Evolutionary conservation across 2,113 vertebrate species (phyloP), one percentile per base, ranked within the genome.

Genomic region (Halichoeres trimaculatus): DNA sequence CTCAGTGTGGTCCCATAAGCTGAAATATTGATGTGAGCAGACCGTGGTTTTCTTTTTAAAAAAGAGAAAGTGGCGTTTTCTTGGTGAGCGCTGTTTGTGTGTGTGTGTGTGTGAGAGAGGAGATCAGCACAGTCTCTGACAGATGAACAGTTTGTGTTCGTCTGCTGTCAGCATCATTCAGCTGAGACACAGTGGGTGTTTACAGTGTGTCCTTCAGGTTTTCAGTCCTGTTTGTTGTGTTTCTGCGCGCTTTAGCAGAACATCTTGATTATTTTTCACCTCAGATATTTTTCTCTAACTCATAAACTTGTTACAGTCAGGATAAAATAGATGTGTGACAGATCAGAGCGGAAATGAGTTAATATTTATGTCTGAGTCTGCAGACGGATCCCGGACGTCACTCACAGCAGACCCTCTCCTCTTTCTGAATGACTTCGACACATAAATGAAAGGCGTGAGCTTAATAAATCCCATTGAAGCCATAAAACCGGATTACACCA

Each of bases 1-100:
- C 80, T 59, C 67, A 85, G 57, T 70, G 35, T 59, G 73, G 62
- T 69, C 57, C 68, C 22, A 8, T 54, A 60, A 48, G 2, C 55
- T 80, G 70, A 87, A 82, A 76, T 80, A 84, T 80, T 87, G 74
- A 91, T 87, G 72, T 17, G 43, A 63, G 50, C 26, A 66, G 64
- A 45, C 38, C 41, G 38, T 11, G 23, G 48, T 10, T 48, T 48
- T 17, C n/a, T n/a, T 48, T 48, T 6, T 45, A n/a, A 47, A n/a
- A 47, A 48, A 48, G 45, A 48, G 19, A 48, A 20, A 48, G 43
- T 43, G 41, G 41, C 41, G 16, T 17, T 40, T 30, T 43, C 41
- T 43, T 16, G 41, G 41, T 43, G 5, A 43, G 41, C 30, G 30
- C 30, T 30, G 14, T 17, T 7, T 45, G 70, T 61, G 65, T 66